Evolutionary conservation across 2,113 vertebrate species (phyloP).

Genomic region (Psammodynastes pulverulentus): DNA sequence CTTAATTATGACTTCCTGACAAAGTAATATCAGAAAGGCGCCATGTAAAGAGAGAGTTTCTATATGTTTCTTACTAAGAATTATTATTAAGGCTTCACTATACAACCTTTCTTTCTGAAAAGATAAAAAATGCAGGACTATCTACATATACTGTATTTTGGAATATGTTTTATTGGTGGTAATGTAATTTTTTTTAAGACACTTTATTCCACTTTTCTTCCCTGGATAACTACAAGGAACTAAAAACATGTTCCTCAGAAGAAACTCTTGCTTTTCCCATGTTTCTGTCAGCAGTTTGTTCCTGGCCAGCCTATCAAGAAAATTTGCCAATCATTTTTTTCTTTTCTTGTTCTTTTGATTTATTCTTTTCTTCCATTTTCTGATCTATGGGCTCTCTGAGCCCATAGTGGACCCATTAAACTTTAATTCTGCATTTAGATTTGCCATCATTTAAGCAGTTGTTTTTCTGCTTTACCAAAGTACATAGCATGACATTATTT

Average conservation of each 20-base stretch:
- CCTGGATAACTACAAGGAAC: background rate
- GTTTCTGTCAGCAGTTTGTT: background rate
- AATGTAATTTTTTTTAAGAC: background rate
- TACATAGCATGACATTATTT: background rate
- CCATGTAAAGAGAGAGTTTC: background rate
- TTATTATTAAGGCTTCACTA: background rate
- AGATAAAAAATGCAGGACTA: background rate
- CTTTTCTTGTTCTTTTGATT: background rate
- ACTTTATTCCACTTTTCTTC: background rate
- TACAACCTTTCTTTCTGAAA: slow-evolving; percentile 26
- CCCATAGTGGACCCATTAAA: background rate
- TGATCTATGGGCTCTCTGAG: no score
- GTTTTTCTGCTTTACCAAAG: background rate
- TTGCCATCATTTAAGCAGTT: background rate
- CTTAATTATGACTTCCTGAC: background rate
- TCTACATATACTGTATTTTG: background rate
- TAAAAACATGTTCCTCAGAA: background rate
- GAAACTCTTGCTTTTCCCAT: background rate
- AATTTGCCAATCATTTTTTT: background rate
- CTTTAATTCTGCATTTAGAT: background rate
- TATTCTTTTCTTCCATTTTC: background rate
- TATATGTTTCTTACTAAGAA: background rate
- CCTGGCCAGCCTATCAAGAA: background rate
- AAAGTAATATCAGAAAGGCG: background rate
- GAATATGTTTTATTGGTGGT: background rate